Percentiles rank a stretch among this genome's conserved stretches.
These are phyloP conservation scores for Eublepharis macularius DNA, from an alignment of 2,113 vertebrate genomes.

Conservation along the genomic window DNA sequence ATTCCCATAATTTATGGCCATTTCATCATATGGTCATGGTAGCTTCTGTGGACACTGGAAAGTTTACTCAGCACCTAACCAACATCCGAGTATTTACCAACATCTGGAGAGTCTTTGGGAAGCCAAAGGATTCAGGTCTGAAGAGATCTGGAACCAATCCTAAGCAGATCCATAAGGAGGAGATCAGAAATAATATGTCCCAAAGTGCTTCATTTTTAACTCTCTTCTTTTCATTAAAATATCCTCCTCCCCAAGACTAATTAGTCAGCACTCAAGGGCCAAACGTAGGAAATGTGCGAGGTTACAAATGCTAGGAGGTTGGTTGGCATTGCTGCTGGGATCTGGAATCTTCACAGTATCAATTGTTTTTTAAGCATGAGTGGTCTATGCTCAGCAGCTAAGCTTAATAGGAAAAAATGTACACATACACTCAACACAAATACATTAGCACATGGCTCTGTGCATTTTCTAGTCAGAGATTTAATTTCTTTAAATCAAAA, in stretches of 20 bases:
- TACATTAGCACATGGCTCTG: background rate
- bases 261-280: too few relatives aligned
- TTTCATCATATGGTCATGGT: background rate
- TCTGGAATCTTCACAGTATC: background rate
- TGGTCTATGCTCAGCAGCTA: background rate
- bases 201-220: too few relatives aligned
- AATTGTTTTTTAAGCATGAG: background rate
- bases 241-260: too few relatives aligned
- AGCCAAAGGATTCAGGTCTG: too few relatives aligned
- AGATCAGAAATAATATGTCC: too few relatives aligned
- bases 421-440: background rate
- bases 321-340: background rate
- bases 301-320: background rate
- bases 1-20: background rate
- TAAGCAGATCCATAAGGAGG: too few relatives aligned
- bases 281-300: background rate
- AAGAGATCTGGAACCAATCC: too few relatives aligned
- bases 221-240: too few relatives aligned
- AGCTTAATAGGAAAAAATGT: background rate
- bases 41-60: background rate
- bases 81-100: too few relatives aligned
- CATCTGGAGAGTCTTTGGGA: too few relatives aligned
- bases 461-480: background rate
- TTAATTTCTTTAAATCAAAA: background rate
- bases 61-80: background rate